Conservation (phyloP, 2,888 invertebrate genomes). For the Erannis defoliaria region DNA sequence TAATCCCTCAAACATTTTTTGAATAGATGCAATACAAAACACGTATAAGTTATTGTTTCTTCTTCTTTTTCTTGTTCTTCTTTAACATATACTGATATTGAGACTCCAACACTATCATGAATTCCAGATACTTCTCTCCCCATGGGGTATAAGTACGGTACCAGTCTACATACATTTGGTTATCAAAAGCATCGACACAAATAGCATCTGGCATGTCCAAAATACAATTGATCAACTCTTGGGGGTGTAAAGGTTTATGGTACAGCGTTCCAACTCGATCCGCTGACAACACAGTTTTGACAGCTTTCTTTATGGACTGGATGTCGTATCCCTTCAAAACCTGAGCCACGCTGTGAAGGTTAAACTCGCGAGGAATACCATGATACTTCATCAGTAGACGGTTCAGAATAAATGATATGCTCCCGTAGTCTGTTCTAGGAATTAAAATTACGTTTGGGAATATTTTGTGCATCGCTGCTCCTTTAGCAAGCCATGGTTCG, state of each 20-base stretch:
- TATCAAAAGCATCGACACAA: constrained; percentile 73
- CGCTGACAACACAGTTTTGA: constrained; percentile 76
- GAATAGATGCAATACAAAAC: background rate
- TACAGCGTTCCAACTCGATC: constrained; percentile 82
- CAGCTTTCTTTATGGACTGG: constrained; percentile 73
- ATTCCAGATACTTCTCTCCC: constrained; percentile 65
- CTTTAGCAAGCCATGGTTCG: constrained; percentile 88
- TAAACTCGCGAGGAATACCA: constrained; percentile 85
- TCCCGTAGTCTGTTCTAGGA: constrained; percentile 87
- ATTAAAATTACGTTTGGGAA: constrained; percentile 87
- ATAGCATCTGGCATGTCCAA: constrained; percentile 62
- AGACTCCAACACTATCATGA: constrained; percentile 66
- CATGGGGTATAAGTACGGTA: constrained; percentile 73
- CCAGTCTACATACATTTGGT: constrained; percentile 80
- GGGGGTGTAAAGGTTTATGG: constrained; percentile 79
- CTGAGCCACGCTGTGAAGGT: constrained; percentile 86
- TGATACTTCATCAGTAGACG: constrained; percentile 87
- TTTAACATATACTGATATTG: constrained; percentile 69
- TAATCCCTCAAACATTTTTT: background rate
- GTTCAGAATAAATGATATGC: constrained; percentile 84
- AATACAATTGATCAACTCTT: constrained; percentile 82
- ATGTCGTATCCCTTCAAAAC: constrained; percentile 85
- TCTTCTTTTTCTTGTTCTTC: constrained; percentile 68
- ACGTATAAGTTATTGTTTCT: constrained; percentile 2
- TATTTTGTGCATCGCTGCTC: constrained; percentile 78